Evolutionary conservation across 2,888 invertebrate species (phyloP).

Genomic region (Drosophila flavopinicola): DNA sequence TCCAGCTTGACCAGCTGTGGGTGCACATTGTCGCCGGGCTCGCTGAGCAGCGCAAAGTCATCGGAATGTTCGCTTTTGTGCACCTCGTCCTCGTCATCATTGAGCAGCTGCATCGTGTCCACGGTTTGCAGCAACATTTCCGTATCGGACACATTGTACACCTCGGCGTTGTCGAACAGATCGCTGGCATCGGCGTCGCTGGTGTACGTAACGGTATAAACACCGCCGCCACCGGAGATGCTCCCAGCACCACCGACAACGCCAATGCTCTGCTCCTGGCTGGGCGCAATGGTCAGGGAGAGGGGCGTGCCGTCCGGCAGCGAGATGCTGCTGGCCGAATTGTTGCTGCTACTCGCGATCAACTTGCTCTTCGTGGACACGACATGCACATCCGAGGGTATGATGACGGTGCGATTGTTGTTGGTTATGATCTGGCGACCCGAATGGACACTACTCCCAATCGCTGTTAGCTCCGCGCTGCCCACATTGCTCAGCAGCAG

Average conservation of each 20-base stretch:
- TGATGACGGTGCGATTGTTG: conserved; percentile 83
- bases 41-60: conserved; percentile 65
- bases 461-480: conserved; percentile 83
- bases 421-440: conserved; percentile 86
- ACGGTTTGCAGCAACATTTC: conserved; percentile 88
- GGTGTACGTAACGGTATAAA: conserved; percentile 87
- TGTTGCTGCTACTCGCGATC: conserved; percentile 54
- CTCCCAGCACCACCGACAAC: conserved; percentile 48
- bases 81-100: conserved; percentile 86
- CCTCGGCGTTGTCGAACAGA: conserved; percentile 88
- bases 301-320: conserved; percentile 82
- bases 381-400: conserved; percentile 82
- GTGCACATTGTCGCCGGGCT: conserved; percentile 42
- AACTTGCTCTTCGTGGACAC: conserved; percentile 73
- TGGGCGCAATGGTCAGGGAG: conserved; percentile 83
- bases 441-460: conserved; percentile 44
- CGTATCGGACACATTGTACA: conserved; percentile 90
- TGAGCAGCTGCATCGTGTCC: conserved; percentile 88
- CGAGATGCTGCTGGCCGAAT: conserved; percentile 59
- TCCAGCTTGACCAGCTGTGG: conserved; percentile 67
- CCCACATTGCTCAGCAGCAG: conserved; percentile 87
- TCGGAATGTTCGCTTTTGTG: conserved; percentile 79
- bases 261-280: conserved; percentile 62
- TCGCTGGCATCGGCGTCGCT: conserved; percentile 86
- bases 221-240: conserved; percentile 85